A percentile compares a stretch with the other conserved stretches of the same genome.
These are phyloP conservation scores for Arctopsyche grandis DNA, from an alignment of 1,140 invertebrate genomes.

Conservation along the genomic window DNA sequence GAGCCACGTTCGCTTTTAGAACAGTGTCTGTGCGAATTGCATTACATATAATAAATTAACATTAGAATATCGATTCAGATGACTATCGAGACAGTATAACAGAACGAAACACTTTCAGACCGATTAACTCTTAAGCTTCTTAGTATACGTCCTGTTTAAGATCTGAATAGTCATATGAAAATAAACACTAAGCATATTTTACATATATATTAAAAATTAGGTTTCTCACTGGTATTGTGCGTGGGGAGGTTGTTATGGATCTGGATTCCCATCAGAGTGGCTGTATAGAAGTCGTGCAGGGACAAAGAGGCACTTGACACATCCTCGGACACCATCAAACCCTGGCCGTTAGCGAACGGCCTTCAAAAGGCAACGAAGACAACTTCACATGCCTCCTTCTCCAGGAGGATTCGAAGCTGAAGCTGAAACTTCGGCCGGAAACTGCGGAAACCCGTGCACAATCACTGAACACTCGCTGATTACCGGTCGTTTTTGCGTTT, in stretches of 20 bases:
- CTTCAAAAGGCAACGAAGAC: not conserved
- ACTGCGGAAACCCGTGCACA: no score
- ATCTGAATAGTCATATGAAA: not conserved
- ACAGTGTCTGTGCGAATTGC: not conserved
- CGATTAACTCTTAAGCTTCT: no score
- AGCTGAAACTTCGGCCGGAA: no score
- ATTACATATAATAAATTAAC: no score
- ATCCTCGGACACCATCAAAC: constrained; percentile 50
- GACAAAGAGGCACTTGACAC: constrained; percentile 33
- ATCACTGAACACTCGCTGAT: not conserved
- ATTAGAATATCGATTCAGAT: no score
- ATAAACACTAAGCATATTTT: no score
- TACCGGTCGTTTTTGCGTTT: constrained; percentile 3
- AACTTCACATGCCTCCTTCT: not conserved
- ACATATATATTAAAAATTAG: not conserved
- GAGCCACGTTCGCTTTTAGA: not conserved
- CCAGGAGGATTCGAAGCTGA: not conserved
- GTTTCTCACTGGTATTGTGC: constrained; percentile 47
- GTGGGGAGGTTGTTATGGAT: constrained; percentile 49
- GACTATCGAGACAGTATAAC: no score
- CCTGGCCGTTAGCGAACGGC: not conserved
- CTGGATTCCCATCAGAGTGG: constrained; percentile 52
- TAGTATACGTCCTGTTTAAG: no score
- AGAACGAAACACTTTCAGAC: no score
- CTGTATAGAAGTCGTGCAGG: constrained; percentile 31